Percentiles rank a stretch among this genome's conserved stretches.
These are phyloP conservation scores for Sebastes trivittatus DNA, from an alignment of 2,797 vertebrate species.

Conservation along the genomic window DNA sequence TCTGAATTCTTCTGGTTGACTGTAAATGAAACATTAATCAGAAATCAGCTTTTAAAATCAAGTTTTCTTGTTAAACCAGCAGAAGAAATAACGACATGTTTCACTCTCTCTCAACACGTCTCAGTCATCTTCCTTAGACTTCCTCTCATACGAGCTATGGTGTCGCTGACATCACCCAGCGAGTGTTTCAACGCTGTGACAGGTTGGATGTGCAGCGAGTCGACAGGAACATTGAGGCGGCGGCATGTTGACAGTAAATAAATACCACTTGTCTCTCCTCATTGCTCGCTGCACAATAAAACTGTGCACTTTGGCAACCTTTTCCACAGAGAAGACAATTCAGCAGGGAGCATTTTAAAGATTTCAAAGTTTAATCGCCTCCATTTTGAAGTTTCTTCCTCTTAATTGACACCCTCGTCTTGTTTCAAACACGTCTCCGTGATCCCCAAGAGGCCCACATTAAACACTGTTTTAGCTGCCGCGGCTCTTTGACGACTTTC, in stretches of 20 bases:
- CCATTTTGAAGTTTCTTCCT: slow-evolving; percentile 59
- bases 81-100: slow-evolving; percentile 24
- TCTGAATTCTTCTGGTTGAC: no score
- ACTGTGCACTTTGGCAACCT: slow-evolving; percentile 27
- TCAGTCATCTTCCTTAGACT: neutral
- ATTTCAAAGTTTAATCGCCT: slow-evolving; percentile 77
- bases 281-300: slow-evolving; percentile 12
- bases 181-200: slow-evolving; percentile 34
- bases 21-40: no score
- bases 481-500: slow-evolving; percentile 45
- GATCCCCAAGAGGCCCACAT: slow-evolving; percentile 56
- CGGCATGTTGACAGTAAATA: slow-evolving; percentile 62
- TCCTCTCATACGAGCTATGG: neutral
- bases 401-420: slow-evolving; percentile 69
- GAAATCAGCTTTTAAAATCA: neutral
- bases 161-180: neutral
- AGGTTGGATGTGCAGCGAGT: slow-evolving; percentile 22
- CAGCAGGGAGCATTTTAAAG: slow-evolving; percentile 71
- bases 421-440: slow-evolving; percentile 44
- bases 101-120: neutral
- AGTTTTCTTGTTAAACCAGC: neutral
- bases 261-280: slow-evolving; percentile 54
- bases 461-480: slow-evolving; percentile 45
- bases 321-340: slow-evolving; percentile 53
- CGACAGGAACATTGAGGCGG: slow-evolving; percentile 9